phyloP scores from a whole-genome alignment of 2,888 invertebrate genomes.

The Cephus rjabovi region DNA sequence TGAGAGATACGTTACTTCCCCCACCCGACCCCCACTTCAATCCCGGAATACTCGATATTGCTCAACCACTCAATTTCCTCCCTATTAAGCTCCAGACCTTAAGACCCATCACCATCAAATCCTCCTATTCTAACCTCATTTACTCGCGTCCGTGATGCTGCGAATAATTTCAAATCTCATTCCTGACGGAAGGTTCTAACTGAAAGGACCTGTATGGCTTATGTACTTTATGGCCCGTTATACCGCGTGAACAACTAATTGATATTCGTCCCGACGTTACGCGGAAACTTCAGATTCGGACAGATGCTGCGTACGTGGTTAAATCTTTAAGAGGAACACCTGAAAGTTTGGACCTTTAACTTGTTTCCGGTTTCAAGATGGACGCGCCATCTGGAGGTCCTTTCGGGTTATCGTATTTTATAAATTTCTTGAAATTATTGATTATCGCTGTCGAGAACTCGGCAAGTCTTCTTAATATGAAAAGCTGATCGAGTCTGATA shows the following conservation, averaged over 20 bases:
- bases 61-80: constrained; percentile 67
- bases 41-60: constrained; percentile 65
- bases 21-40: constrained; percentile 31
- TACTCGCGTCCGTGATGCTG: constrained; percentile 29
- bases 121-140: constrained; percentile 29
- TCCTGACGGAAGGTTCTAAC: constrained; percentile 43
- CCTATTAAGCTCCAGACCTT: constrained; percentile 63
- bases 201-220: constrained; percentile 53
- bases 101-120: constrained; percentile 18
- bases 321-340: constrained; percentile 61
- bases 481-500: neutral
- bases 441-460: neutral
- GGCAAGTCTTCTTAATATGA: neutral
- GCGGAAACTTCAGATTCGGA: constrained; percentile 51
- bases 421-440: neutral
- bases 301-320: constrained; percentile 60
- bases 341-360: neutral
- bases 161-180: constrained; percentile 47
- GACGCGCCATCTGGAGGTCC: neutral
- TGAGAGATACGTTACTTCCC: constrained; percentile 51
- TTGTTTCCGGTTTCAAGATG: neutral
- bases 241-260: constrained; percentile 58
- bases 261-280: constrained; percentile 54
- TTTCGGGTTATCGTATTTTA: neutral
- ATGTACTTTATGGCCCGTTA: constrained; percentile 60